Evolutionary conservation across 1,140 invertebrate species (phyloP).

Genomic region (Drosophila melanica): DNA sequence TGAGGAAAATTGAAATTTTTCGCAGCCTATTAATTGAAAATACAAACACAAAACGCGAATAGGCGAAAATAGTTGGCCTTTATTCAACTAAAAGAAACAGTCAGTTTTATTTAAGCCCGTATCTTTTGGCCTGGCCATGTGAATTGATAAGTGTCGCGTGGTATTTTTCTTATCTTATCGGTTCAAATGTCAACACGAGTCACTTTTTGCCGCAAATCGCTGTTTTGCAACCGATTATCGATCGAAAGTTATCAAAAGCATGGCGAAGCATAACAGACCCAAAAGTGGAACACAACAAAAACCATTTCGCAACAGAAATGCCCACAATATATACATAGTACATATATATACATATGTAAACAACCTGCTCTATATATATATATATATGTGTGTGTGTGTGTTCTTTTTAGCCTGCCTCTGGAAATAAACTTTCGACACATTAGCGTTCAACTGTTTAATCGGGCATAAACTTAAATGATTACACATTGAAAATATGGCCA

Average conservation of each 20-base stretch:
- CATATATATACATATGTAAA: conserved; percentile 24
- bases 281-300: conserved; percentile 49
- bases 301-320: conserved; percentile 65
- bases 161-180: conserved; percentile 39
- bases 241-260: conserved; percentile 52
- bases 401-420: conserved; percentile 42
- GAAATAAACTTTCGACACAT: conserved; percentile 71
- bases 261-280: conserved; percentile 9
- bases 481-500: conserved; percentile 51
- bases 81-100: conserved; percentile 22
- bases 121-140: conserved; percentile 10
- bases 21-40: conserved; percentile 39
- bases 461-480: conserved; percentile 71
- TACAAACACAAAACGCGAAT: neutral
- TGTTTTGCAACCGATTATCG: conserved; percentile 68
- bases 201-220: conserved; percentile 4
- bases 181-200: conserved; percentile 27
- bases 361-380: conserved; percentile 18
- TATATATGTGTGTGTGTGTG: conserved; percentile 5
- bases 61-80: conserved; percentile 12
- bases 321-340: conserved; percentile 45
- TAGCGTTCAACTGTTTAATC: conserved; percentile 62
- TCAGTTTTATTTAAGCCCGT: conserved; percentile 8
- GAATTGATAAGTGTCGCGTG: conserved; percentile 46
- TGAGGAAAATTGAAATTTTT: conserved; percentile 30